These are phyloP conservation scores for Batillaria attramentaria DNA, from an alignment of 1,140 invertebrate genomes.

Conservation along the genomic window DNA sequence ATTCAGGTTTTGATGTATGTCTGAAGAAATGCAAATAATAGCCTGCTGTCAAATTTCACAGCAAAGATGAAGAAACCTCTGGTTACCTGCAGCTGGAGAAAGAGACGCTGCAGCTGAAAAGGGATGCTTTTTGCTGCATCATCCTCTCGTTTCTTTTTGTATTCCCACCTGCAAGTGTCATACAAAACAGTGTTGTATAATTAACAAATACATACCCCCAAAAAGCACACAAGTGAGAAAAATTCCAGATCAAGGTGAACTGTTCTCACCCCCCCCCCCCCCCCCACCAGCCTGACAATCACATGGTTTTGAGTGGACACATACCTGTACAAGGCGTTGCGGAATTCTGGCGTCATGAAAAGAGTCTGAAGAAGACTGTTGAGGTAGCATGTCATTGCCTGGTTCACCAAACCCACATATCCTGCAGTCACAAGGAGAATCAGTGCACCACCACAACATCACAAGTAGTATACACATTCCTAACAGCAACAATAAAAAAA, in stretches of 20 bases:
- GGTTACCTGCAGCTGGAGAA: conserved; percentile 86
- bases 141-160: conserved; percentile 76
- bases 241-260: background rate
- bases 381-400: conserved; percentile 95
- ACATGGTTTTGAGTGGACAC: too few species aligned
- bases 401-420: conserved; percentile 92
- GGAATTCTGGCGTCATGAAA: conserved; percentile 96
- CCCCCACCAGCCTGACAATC: too few species aligned
- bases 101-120: conserved; percentile 90
- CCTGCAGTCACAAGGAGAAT: conserved; percentile 54
- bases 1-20: background rate
- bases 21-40: background rate
- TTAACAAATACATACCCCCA: background rate
- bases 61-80: background rate
- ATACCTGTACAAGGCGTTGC: conserved; percentile 88
- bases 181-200: background rate
- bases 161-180: conserved; percentile 79
- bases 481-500: too few species aligned
- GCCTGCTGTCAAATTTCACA: background rate
- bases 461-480: too few species aligned
- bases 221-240: too few species aligned
- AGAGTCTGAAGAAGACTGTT: conserved; percentile 92
- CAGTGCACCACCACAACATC: too few species aligned
- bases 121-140: conserved; percentile 82
- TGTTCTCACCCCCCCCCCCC: background rate